Percentiles rank a stretch among this genome's conserved stretches.
These are phyloP conservation scores for Eugnorisma glareosa DNA, from an alignment of 2,888 invertebrate species.

Conservation along the genomic window DNA sequence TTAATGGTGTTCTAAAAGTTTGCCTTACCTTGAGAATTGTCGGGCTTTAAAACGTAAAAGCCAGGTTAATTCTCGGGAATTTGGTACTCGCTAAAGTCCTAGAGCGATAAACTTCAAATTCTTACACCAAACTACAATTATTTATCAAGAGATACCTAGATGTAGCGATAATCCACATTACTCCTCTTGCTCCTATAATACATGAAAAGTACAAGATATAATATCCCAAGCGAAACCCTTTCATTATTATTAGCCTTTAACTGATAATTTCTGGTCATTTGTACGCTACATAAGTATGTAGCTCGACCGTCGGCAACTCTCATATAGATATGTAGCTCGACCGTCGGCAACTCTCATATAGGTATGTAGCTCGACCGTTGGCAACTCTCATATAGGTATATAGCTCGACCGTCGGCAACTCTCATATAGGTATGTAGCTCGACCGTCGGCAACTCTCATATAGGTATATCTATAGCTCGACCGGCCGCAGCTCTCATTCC, in stretches of 20 bases:
- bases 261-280: no score
- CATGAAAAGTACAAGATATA: not conserved
- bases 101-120: not conserved
- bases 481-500: no score
- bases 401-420: no score
- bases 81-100: not conserved
- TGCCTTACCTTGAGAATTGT: not conserved
- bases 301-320: no score
- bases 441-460: no score
- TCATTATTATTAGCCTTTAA: not conserved
- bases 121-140: not conserved
- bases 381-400: no score
- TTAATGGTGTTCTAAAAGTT: constrained; percentile 2
- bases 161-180: not conserved
- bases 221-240: not conserved
- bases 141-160: not conserved
- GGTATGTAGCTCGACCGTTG: no score
- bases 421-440: no score
- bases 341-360: no score
- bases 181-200: not conserved
- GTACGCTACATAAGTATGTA: no score
- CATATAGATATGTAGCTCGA: no score
- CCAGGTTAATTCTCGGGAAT: not conserved
- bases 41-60: not conserved
- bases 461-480: no score